A percentile compares a stretch with the other conserved stretches of the same genome.
phyloP scores from a whole-genome alignment of 2,888 invertebrate species.

The Micoletzkya japonica region DNA sequence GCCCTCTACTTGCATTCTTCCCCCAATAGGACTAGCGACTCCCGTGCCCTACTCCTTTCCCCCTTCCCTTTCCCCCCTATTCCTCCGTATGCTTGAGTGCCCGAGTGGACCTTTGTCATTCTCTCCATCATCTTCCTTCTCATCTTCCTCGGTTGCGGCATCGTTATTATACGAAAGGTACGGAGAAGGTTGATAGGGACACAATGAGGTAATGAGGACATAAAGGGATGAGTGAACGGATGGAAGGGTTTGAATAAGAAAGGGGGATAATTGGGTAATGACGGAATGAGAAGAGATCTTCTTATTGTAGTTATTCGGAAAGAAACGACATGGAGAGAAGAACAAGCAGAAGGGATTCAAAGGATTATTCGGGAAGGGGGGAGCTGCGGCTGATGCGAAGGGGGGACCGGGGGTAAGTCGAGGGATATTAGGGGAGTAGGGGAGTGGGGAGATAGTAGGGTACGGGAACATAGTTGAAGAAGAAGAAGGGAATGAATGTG shows the following conservation, averaged over 20 bases:
- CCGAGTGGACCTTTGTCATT: constrained; percentile 63
- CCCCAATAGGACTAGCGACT: background rate
- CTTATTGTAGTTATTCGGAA: constrained; percentile 53
- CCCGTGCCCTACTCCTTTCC: background rate
- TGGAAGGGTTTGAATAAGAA: background rate
- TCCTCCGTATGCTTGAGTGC: constrained; percentile 41
- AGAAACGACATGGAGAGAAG: constrained; percentile 63
- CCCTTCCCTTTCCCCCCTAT: constrained; percentile 8
- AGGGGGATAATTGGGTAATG: constrained; percentile 3
- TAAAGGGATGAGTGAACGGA: background rate
- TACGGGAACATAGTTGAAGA: background rate
- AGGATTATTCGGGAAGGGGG: constrained; percentile 53
- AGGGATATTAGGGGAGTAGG: background rate
- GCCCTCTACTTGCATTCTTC: too few species aligned
- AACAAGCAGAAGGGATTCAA: constrained; percentile 55
- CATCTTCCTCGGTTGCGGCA: constrained; percentile 56
- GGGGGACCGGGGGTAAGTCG: constrained; percentile 40
- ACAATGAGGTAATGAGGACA: background rate
- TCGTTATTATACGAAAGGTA: constrained; percentile 52
- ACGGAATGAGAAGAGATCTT: background rate
- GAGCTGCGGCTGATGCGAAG: constrained; percentile 43
- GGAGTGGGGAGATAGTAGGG: background rate
- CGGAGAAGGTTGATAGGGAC: background rate
- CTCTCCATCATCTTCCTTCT: constrained; percentile 55
- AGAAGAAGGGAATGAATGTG: background rate